Base-by-base conservation (phyloP, 2,797 vertebrate genomes). In the Anomalospiza imberbis region DNA sequence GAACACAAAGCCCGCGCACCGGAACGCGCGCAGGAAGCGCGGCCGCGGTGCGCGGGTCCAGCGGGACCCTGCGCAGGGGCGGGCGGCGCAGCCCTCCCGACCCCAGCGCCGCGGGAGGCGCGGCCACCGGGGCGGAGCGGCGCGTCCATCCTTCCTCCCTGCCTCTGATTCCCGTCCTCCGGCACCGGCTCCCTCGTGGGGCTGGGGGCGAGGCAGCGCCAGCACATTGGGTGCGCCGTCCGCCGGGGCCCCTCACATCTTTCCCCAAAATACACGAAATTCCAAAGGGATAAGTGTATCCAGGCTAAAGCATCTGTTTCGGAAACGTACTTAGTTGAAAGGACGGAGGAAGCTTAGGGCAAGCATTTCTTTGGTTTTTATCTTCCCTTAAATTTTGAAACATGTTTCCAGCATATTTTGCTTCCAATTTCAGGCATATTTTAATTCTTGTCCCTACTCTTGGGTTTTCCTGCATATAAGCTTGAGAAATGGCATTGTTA, bases 161-260 rank as follows among this genome's bases (percentile, higher is more conserved):
- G 36, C 24, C 48, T 21, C 25, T 7, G 3, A 1, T 15, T 3
- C 8, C 44, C 42, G 9, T 7, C 22, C 50, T 2, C 1, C 18
- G n/a, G 18, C 53, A 6, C 24, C 58, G 5, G 42, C 44, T 25
- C 6, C 26, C 10, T 26, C 55, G 19, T 10, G 66, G 58, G 55
- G 47, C 54, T 10, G 72, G 42, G 58, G 61, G 5, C 10, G 24
- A 12, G 34, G 45, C 50, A 38, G 47, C 3, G 22, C 21, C 4
- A 10, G 51, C 31, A 1, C 53, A 0, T 14, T 2, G 25, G 2
- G 4, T 5, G 50, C 36, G 1, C 38, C 3, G 38, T 13, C 19
- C 3, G 21, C 20, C 20, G 31, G 14, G 10, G 13, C 4, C 50
- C 17, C 13, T n/a, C 21, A 0, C 5, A 2, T 8, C 20, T 28